Evolutionary conservation across 2,113 vertebrate species (phyloP).

Genomic region (Sylvia atricapilla): DNA sequence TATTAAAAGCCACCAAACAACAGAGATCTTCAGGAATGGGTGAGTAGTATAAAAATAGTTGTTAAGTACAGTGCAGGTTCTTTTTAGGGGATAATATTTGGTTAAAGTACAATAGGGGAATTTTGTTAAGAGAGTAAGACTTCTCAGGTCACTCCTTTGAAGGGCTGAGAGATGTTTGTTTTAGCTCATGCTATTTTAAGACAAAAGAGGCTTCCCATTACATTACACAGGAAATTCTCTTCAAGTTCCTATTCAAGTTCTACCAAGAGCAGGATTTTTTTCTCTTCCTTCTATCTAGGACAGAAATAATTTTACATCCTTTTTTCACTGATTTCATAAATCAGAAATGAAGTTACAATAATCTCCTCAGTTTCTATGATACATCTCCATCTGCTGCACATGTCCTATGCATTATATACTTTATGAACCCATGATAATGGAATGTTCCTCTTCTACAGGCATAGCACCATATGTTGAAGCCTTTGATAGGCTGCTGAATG

Average conservation of each 20-base stretch:
- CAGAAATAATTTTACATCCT: neutral
- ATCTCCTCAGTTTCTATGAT: neutral
- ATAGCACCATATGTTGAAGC: slow-evolving; percentile 82
- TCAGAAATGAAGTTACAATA: neutral
- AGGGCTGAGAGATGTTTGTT: neutral
- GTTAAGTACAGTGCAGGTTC: neutral
- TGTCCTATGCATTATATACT: neutral
- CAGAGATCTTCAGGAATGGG: neutral
- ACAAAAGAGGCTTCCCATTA: neutral
- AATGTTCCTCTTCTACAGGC: slow-evolving; percentile 67
- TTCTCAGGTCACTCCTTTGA: neutral
- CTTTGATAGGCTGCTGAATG: slow-evolving; percentile 84
- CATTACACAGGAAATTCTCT: neutral
- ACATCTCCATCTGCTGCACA: neutral
- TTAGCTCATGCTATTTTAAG: neutral
- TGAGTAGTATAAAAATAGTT: neutral
- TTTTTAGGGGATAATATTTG: neutral
- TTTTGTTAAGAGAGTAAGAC: neutral
- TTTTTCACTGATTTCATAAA: neutral
- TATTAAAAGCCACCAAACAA: neutral
- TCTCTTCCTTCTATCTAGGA: neutral
- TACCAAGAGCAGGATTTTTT: neutral
- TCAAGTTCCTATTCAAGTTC: neutral
- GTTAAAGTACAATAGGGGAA: neutral
- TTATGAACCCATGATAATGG: neutral